Base-by-base conservation (phyloP, 1,140 invertebrate species). In the Ips typographus region DNA sequence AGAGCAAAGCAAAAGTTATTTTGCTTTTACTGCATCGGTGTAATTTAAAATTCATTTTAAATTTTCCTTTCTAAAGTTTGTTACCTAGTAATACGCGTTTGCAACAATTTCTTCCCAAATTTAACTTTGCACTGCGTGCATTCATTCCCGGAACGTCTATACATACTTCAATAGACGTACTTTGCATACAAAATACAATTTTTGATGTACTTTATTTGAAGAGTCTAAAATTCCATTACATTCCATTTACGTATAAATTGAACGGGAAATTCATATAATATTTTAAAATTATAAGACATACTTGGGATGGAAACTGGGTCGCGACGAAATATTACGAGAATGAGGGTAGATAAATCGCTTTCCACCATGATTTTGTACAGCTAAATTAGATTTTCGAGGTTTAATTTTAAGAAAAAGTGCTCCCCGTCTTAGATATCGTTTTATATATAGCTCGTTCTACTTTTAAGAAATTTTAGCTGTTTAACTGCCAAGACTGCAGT, bases 31-130 rank as follows among this genome's bases (percentile, higher is more conserved):
- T 70, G 68, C 68, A 70, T 41, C 53, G 43, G 68, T 51, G 62
- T 64, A 70, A 70, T 70, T 70, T 70, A 70, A 70, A 70, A 70
- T 65, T 70, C 68, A 70, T 70, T 70, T 70, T 64, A 70, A 70
- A 70, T 70, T 70, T 70, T 70, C 68, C 49, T 70, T 70, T 70
- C 68, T 37, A 70, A 70, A 70, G 68, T 70, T 70, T 70, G 68
- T 70, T 70, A 70, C 62, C 55, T 63, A 52, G 62, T 64, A 65
- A 57, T 57, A 65, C 52, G 61, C 62, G 68, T 70, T 22, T 70
- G 68, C 68, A 70, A 70, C 60, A 70, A 70, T 70, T 70, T 70
- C 68, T 70, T 70, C 58, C 60, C 68, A 53, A 70, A 64, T 70
- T 70, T 70, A 70, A 70, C 68, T 64, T 64, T 51, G 40, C 44